Base-by-base conservation (phyloP, 2,113 vertebrate genomes). In the Cathartes aura region DNA sequence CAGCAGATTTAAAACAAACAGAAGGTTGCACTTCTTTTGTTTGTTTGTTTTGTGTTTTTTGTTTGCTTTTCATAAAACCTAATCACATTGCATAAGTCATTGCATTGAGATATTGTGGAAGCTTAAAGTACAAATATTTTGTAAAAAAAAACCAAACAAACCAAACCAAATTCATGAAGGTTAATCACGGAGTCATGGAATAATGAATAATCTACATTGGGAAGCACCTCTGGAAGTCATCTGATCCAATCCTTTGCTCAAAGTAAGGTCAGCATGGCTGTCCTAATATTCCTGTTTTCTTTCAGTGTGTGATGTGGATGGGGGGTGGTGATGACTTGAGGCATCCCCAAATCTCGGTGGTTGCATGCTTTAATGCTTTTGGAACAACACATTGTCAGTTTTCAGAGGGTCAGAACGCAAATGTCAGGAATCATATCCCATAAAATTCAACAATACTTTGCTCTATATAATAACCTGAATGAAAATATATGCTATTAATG, bases 101-200 rank as follows among this genome's bases (percentile, higher is more conserved):
- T 83, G 16, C 3, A 2, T 1, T 70, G 50, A 62, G 32, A 36
- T 52, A 36, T 16, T 70, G 21, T 22, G 15, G 50, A 74, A 53
- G 6, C 2, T 66, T 62, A 3, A 73, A 73, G 16, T 40, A 67
- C 7, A 34, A 80, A 58, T 32, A 19, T 48, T 14, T 71, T 43
- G 12, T 58, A 7, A 58, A 78, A 59, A 19, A 18, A 3, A 4
- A 2, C 12, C 5, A 36, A 50, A 8, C 2, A n/a, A 52, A 26
- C 2, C 3, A 22, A 62, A 38, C 1, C 1, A 71, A 42, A 66
- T 58, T 91, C 6, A 11, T n/a, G n/a, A 74, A 30, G 5, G 1
- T 3, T 43, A 23, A 83, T 78, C 6, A 26, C 11, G 50, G 22
- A 81, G 64, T 47, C 32, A 34, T 2, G 5, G 30, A 66, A 71